phyloP scores from a whole-genome alignment of 1,140 invertebrate genomes.

The Drosophila obscura region DNA sequence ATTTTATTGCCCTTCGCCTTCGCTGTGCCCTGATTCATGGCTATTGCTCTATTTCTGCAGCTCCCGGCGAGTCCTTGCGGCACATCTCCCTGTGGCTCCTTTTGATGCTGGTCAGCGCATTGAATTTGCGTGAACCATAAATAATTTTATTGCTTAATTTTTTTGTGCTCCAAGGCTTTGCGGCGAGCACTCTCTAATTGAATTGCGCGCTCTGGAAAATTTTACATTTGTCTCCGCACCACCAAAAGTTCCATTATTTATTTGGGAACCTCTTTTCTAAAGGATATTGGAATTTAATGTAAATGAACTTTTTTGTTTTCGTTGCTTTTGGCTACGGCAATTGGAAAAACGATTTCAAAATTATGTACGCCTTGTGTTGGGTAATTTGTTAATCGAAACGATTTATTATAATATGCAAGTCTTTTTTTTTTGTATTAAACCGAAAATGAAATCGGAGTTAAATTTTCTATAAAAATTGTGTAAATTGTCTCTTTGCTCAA shows the following conservation, averaged over 20 bases:
- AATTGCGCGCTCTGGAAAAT: conserved; percentile 73
- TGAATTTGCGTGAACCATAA: conserved; percentile 80
- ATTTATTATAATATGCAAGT: conserved; percentile 46
- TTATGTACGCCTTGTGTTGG: conserved; percentile 48
- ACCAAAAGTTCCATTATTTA: conserved; percentile 69
- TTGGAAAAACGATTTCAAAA: conserved; percentile 41
- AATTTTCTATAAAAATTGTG: too few relatives aligned
- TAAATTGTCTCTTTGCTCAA: not conserved
- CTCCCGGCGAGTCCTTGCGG: conserved; percentile 36
- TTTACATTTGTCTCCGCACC: conserved; percentile 64
- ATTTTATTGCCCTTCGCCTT: conserved; percentile 56
- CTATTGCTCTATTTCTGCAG: conserved; percentile 77
- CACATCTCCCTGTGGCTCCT: conserved; percentile 48
- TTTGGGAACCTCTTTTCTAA: conserved; percentile 12
- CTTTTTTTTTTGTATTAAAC: not conserved
- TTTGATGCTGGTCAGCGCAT: conserved; percentile 64
- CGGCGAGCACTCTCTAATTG: conserved; percentile 65
- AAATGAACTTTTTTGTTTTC: conserved; percentile 62
- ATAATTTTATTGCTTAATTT: conserved; percentile 84
- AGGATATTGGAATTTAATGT: conserved; percentile 54
- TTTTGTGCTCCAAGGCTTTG: conserved; percentile 51
- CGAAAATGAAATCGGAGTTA: conserved; percentile 4
- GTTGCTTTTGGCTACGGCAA: conserved; percentile 35
- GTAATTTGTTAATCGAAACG: conserved; percentile 59
- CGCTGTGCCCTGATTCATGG: conserved; percentile 68